These are phyloP conservation scores for Epinephelus lanceolatus DNA, from an alignment of 2,113 vertebrate species.

Conservation along the genomic window DNA sequence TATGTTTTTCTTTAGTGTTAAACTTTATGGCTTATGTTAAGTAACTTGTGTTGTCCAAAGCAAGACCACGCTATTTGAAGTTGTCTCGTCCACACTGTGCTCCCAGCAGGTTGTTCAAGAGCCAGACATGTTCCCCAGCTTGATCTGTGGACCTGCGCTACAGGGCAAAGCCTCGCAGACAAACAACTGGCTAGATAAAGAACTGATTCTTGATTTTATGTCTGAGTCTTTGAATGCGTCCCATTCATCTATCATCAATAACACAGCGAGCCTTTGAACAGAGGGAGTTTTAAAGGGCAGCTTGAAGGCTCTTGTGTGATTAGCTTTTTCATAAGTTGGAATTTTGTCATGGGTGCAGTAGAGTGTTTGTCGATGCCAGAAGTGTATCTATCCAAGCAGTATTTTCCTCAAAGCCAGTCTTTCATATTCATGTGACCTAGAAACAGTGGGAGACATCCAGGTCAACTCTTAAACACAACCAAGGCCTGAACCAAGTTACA, in stretches of 20 bases:
- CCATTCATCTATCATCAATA: slow-evolving; percentile 47
- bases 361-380: neutral
- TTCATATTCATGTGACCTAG: slow-evolving; percentile 35
- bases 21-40: neutral
- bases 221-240: slow-evolving; percentile 51
- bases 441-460: slow-evolving; percentile 47
- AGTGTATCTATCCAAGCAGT: neutral
- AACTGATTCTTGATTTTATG: slow-evolving; percentile 66
- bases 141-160: slow-evolving; percentile 53
- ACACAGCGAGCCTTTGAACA: slow-evolving; percentile 29
- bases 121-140: slow-evolving; percentile 20
- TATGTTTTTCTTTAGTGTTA: neutral
- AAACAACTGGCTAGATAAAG: slow-evolving; percentile 51
- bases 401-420: neutral
- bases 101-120: slow-evolving; percentile 37
- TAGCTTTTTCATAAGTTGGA: neutral
- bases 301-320: slow-evolving; percentile 1
- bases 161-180: slow-evolving; percentile 61
- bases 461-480: slow-evolving; percentile 41
- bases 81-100: slow-evolving; percentile 35
- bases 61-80: slow-evolving; percentile 25
- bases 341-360: neutral
- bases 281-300: slow-evolving; percentile 9
- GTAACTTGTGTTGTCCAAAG: neutral
- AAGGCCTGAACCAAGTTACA: slow-evolving; percentile 56